A percentile compares a stretch with the other conserved stretches of the same genome.
phyloP scores from a whole-genome alignment of 2,113 vertebrate species.

The Gymnorhina tibicen region DNA sequence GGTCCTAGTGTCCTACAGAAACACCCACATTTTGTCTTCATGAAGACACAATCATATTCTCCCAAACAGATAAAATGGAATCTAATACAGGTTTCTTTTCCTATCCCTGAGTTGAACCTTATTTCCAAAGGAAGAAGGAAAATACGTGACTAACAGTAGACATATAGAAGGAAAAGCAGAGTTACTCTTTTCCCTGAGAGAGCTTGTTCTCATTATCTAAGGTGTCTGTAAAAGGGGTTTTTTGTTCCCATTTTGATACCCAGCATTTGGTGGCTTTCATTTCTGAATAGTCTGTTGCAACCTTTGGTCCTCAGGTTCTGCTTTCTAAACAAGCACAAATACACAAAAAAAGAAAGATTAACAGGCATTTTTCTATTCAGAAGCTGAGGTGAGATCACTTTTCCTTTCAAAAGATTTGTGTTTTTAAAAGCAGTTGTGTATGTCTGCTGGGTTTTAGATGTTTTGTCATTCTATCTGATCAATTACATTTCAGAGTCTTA shows the following conservation, averaged over 20 bases:
- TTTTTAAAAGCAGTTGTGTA: background rate
- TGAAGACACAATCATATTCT: background rate
- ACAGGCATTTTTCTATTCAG: background rate
- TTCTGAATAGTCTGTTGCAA: background rate
- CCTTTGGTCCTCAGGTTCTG: background rate
- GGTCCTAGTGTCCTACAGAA: background rate
- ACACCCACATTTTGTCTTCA: background rate
- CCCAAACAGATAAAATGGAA: background rate
- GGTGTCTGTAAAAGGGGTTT: rapidly evolving
- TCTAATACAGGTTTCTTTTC: background rate
- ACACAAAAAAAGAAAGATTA: background rate
- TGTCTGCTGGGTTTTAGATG: background rate
- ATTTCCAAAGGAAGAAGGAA: background rate
- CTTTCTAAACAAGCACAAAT: background rate
- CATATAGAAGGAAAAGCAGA: background rate
- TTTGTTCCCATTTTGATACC: background rate
- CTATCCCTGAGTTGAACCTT: background rate
- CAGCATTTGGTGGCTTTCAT: background rate
- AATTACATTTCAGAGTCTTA: background rate
- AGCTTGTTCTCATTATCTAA: background rate
- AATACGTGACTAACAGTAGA: background rate
- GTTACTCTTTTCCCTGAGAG: background rate
- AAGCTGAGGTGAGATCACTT: background rate
- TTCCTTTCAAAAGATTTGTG: background rate
- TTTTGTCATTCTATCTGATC: background rate